These are phyloP conservation scores for Sternarchorhynchus goeldii DNA, from an alignment of 2,797 vertebrate genomes.

Conservation along the genomic window DNA sequence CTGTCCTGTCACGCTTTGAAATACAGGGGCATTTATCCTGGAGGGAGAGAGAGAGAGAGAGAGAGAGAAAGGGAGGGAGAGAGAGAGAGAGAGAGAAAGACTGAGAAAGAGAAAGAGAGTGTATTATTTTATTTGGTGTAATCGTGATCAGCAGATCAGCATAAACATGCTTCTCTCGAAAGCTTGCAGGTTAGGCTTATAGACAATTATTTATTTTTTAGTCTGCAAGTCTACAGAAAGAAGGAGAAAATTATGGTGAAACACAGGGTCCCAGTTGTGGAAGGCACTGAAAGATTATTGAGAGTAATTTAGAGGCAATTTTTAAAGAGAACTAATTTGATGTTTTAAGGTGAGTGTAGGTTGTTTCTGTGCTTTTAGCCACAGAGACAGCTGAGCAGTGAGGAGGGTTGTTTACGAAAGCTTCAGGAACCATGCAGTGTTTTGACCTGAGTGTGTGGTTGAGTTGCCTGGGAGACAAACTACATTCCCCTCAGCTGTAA, in stretches of 20 bases:
- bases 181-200: neutral
- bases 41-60: neutral
- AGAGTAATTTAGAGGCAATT: conserved; percentile 14
- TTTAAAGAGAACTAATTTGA: conserved; percentile 5
- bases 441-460: neutral
- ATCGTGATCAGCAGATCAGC: conserved; percentile 6
- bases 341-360: conserved; percentile 20
- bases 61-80: neutral
- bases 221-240: neutral
- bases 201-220: conserved; percentile 8
- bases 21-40: too few species aligned
- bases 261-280: neutral
- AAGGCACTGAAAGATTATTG: conserved; percentile 14
- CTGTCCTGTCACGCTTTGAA: neutral
- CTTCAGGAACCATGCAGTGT: neutral
- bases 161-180: conserved; percentile 13
- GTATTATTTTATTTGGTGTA: neutral
- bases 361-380: conserved; percentile 12
- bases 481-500: too few species aligned
- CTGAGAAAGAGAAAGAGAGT: neutral
- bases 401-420: neutral
- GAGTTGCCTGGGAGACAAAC: neutral
- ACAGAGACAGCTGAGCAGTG: too few species aligned
- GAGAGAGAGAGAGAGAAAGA: neutral
- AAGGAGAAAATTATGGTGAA: neutral